Base-by-base conservation (phyloP, 2,888 invertebrate genomes). In the Lordiphosa fenestrarum region DNA sequence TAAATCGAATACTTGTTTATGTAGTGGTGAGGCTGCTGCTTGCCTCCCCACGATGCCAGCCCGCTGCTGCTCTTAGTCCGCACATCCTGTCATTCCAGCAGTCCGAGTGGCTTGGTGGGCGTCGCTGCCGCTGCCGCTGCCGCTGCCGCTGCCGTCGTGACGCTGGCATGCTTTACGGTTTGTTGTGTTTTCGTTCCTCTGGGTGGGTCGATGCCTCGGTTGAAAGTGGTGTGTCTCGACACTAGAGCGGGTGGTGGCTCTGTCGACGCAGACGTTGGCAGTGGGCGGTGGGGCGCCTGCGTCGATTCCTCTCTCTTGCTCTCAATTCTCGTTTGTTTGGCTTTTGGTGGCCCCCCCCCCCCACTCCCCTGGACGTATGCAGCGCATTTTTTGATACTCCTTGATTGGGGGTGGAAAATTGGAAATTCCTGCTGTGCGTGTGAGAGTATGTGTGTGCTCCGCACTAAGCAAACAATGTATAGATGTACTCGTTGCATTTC, bases 1-100 rank as follows among this genome's bases (percentile, higher is more conserved):
- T 88, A 88, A 88, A 88, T 88, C 87, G 87, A 86, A 88, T 78
- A 86, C 82, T 75, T 80, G 81, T 87, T 88, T 87, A 86, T 87
- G 85, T 85, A 64, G 77, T 71, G 61, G 81, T 65, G 54, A 60
- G 59, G 57, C 56, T 76, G 57, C 56, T 76, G 65, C 73, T 66
- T 21, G 6, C 39, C 40, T 7, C 40, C 41, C 35, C 4, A 36
- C 19, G n/a, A 5, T 19, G 19, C 9, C 40, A 6, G 12, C 38
- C 10, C 4, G 19, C 23, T 7, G 38, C 35, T 33, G 6, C 25
- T 15, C 9, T 42, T 35, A 12, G 5, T 33, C 47, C 13, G 38
- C 53, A 66, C 63, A 75, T 75, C 51, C 62, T 70, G 71, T 65
- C 66, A 71, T 63, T 65, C 62, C 78, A 55, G 38, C 57, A 62